Base-by-base conservation (phyloP, 2,797 vertebrate species). In the Psittacula echo region DNA sequence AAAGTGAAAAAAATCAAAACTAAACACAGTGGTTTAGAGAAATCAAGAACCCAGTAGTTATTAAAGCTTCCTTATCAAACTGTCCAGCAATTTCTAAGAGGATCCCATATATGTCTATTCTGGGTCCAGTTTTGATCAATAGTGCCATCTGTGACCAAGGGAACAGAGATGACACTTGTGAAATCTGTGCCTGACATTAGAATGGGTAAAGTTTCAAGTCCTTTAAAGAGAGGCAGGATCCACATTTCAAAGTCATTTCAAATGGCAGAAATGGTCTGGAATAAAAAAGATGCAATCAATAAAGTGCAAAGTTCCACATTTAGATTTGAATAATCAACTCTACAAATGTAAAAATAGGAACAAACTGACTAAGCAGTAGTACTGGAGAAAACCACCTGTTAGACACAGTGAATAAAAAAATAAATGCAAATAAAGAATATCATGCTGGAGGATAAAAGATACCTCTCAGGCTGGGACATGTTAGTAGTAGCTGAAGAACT, bases 271-370 rank as follows among this genome's bases (percentile, higher is more conserved):
- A 67, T 20, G 8, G 30, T 64, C 11, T 88, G 45, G 23, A 88
- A 91, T 42, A 86, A 75, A 78, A 53, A 84, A 26, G 56, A 65
- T 78, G 45, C 17, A 89, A 76, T 60, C 21, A 90, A 67, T 44
- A 48, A 76, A 62, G 41, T 37, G 22, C 24, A n/a, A 87, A 82
- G 13, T 27, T 85, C 41, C 56, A 41, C 10, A 71, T 66, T 90
- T 92, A 89, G 16, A 62, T 8, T 60, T 41, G 27, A 70, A 89
- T 37, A 83, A 94, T 87, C 68, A 89, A 54, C n/a, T 50, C 60
- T 47, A 76, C 39, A 87, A 70, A 70, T 42, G 34, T 23, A 78
- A 92, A 95, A 85, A n/a, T 23, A 87, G n/a, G 47, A 91, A 94
- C 2, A 1, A 76, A 85, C 60, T 70, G 64, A 85, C 26, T 50